Conservation (phyloP, 2,113 vertebrate genomes). For the Saguinus midas region DNA sequence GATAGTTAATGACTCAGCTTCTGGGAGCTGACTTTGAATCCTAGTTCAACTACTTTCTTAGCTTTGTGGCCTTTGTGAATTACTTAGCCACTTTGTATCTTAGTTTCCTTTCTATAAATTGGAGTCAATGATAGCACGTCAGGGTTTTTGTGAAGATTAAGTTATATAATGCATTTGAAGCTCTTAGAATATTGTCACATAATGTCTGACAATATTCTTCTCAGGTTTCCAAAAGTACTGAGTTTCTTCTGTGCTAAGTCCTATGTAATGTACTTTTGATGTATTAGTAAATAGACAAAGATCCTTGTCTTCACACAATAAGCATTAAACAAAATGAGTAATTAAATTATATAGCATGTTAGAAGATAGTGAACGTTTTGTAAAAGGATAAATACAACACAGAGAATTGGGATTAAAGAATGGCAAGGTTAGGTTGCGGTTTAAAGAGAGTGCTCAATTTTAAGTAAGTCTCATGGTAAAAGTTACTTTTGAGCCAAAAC, state of each 20-base stretch:
- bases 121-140: background rate
- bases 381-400: background rate
- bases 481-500: background rate
- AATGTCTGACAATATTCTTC: background rate
- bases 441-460: background rate
- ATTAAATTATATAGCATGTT: background rate
- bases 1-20: background rate
- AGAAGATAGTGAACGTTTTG: background rate
- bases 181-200: background rate
- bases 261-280: background rate
- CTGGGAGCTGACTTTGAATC: background rate
- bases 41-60: background rate
- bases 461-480: background rate
- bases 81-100: background rate
- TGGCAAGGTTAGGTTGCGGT: background rate
- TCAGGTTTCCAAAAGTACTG: background rate
- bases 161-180: background rate
- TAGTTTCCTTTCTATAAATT: background rate
- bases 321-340: background rate
- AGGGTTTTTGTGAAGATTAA: background rate
- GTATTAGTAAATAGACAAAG: background rate
- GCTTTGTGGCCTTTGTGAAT: background rate
- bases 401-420: too few relatives aligned
- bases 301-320: background rate
- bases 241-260: background rate